These are phyloP conservation scores for Nephrotoma appendiculata DNA, from an alignment of 2,888 invertebrate genomes.

Conservation along the genomic window DNA sequence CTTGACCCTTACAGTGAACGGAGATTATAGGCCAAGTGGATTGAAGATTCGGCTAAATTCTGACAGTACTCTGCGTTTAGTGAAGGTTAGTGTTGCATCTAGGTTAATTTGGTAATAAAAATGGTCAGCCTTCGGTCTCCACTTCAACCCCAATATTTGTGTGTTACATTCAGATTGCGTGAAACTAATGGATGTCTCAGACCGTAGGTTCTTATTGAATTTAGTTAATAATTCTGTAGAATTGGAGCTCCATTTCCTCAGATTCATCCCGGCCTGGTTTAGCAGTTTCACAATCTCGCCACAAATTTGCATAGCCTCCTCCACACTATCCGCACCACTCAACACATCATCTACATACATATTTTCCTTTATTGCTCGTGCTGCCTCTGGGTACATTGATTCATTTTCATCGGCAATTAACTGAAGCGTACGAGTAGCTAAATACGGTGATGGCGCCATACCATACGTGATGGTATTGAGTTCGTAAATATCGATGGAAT, in stretches of 20 bases:
- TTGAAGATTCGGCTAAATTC: no score
- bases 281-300: no score
- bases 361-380: not conserved
- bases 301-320: no score
- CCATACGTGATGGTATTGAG: no score
- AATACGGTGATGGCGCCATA: constrained; percentile 13
- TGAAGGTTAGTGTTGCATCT: no score
- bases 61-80: no score
- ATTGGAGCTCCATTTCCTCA: not conserved
- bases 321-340: not conserved
- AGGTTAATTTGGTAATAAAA: no score
- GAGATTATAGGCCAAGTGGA: no score
- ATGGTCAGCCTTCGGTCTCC: not conserved
- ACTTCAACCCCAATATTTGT: not conserved
- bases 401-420: constrained; percentile 10
- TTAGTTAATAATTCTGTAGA: not conserved
- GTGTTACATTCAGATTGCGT: not conserved
- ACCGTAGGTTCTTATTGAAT: no score
- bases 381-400: not conserved
- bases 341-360: not conserved
- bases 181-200: not conserved
- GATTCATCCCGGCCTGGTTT: no score
- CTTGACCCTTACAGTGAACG: no score
- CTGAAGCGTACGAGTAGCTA: constrained; percentile 13
- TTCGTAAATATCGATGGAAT: no score